A percentile compares a stretch with the other conserved stretches of the same genome.
These are phyloP conservation scores for Sebastes glaucus DNA, from an alignment of 2,797 vertebrate species.

Conservation along the genomic window DNA sequence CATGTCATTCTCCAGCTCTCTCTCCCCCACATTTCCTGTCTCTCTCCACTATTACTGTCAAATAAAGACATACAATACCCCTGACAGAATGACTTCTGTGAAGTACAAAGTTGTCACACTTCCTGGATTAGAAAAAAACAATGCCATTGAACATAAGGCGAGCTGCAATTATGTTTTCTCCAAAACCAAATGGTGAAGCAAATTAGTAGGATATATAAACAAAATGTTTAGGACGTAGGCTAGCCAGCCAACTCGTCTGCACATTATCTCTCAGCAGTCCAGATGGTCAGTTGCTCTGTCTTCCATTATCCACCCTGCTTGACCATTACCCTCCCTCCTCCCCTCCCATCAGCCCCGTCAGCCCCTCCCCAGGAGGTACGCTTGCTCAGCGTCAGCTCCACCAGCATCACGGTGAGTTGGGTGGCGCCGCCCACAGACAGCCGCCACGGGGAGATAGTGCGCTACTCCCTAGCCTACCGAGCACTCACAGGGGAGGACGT, in stretches of 20 bases:
- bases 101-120: background rate
- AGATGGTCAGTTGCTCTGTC: slow-evolving; percentile 71
- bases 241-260: background rate
- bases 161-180: background rate
- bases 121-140: background rate
- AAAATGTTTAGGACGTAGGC: background rate
- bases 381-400: slow-evolving; percentile 91
- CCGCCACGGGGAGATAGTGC: slow-evolving; percentile 89
- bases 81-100: background rate
- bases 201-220: background rate
- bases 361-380: slow-evolving; percentile 92
- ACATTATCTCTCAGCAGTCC: slow-evolving; percentile 9
- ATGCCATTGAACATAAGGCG: background rate
- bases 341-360: slow-evolving; percentile 87
- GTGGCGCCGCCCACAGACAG: slow-evolving; percentile 90
- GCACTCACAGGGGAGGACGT: slow-evolving; percentile 88
- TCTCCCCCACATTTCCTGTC: no score
- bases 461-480: slow-evolving; percentile 92
- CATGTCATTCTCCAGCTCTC: no score
- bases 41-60: no score
- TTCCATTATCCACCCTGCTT: slow-evolving; percentile 81
- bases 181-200: background rate
- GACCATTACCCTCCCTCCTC: slow-evolving; percentile 76
- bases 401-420: slow-evolving; percentile 95
- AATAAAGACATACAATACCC: no score